Base-by-base conservation (phyloP, 2,888 invertebrate genomes). In the Pelosia muscerda region DNA sequence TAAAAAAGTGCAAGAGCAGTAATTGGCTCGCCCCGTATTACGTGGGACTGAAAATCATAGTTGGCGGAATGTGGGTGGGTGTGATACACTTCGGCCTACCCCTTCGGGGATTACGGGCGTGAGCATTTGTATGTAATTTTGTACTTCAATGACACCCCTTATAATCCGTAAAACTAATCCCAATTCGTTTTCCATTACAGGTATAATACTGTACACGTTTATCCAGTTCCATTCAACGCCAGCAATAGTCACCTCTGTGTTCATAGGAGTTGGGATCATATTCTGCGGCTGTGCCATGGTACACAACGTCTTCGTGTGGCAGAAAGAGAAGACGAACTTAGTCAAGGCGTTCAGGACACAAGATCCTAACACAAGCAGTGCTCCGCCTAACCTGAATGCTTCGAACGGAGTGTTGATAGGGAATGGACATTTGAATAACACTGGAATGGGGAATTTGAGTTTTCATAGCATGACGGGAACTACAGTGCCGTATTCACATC, bases 301-400 rank as follows among this genome's bases (percentile, higher is more conserved):
- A 23, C 98, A 99, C 94, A 98, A 98, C 92, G 98, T 98, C 19
- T 98, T 98, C 91, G 97, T 98, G 62, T 99, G 98, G 98, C 98
- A 98, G 92, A 97, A 97, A 88, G 98, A 98, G 90, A 98, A 98
- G 92, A 98, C 98, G 1, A 97, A 97, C 81, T 96, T 97, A 65
- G 97, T 97, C 38, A 96, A 96, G 83, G 96, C 96, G 11, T 87
- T 95, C 53, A 79, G 95, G 49, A 81, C 87, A 55, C 92, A 90
- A 71, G 93, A 92, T 10, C 53, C 89, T 66, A 93, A 85, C 80
- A 83, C 81, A 62, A 90, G 83, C 67, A 84, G 85, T 0, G 79
- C 81, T 0, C 73, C 88, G 0, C 84, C 84, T 2, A 89, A 86
- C 59, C 69, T 92, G 75, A 91, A 92, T 71, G 86, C 89, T 1